These are phyloP conservation scores for Enhydra lutris DNA, from an alignment of 2,113 vertebrate genomes.

Conservation along the genomic window DNA sequence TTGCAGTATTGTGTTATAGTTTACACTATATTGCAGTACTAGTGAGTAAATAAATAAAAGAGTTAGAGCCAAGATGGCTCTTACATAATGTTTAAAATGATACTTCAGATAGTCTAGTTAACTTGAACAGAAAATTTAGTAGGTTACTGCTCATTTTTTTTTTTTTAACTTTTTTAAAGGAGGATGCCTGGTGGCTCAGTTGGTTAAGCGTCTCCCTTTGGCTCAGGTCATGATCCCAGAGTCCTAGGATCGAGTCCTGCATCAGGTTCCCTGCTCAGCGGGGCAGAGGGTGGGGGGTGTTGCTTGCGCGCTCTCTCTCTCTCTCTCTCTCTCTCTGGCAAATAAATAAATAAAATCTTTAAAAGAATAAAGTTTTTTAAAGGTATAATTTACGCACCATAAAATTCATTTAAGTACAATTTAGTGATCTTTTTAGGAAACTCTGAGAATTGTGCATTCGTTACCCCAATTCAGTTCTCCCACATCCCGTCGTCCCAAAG, in stretches of 20 bases:
- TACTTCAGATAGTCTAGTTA: background rate
- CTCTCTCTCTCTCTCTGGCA: too few relatives aligned
- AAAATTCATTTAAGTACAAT: background rate
- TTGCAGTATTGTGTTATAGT: background rate
- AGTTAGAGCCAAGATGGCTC: background rate
- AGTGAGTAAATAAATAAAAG: background rate
- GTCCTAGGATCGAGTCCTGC: too few relatives aligned
- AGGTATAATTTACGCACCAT: background rate
- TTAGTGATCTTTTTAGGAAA: background rate
- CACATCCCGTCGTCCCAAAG: background rate
- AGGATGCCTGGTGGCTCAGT: too few relatives aligned
- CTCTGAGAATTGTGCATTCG: background rate
- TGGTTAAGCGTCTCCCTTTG: too few relatives aligned
- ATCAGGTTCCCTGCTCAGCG: too few relatives aligned
- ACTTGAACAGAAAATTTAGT: background rate
- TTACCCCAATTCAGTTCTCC: background rate
- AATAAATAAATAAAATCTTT: too few relatives aligned
- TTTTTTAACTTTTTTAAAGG: background rate
- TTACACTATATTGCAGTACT: background rate
- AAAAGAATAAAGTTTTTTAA: background rate
- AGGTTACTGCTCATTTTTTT: background rate
- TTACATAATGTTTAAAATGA: background rate
- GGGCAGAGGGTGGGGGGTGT: too few relatives aligned
- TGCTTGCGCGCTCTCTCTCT: too few relatives aligned
- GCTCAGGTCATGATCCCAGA: too few relatives aligned